Percentiles rank a stretch among this genome's conserved stretches.
phyloP scores from a whole-genome alignment of 2,888 invertebrate genomes.

The Caenorhabditis virilis region DNA sequence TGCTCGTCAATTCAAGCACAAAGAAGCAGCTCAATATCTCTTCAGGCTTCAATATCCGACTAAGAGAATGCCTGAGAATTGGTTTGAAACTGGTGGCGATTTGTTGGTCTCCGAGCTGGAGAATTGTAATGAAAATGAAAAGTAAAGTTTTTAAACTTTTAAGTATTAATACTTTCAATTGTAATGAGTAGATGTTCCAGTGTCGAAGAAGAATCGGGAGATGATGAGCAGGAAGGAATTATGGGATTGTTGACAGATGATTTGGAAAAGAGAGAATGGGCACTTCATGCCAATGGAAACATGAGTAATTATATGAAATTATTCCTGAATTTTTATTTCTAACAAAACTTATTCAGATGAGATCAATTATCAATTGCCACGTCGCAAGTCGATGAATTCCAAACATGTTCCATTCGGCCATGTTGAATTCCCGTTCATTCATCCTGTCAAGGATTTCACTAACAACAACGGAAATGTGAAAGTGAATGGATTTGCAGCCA shows the following conservation, averaged over 20 bases:
- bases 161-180: no score
- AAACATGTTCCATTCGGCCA: no score
- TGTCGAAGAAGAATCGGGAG: constrained; percentile 17
- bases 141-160: no score
- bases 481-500: constrained; percentile 1
- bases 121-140: constrained; percentile 19
- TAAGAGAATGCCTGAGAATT: constrained; percentile 30
- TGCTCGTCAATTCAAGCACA: constrained; percentile 51
- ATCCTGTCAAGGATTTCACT: background rate
- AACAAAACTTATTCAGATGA: constrained; percentile 22
- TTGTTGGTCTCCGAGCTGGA: constrained; percentile 29
- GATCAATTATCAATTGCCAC: constrained; percentile 22
- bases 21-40: constrained; percentile 28
- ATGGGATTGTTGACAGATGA: constrained; percentile 35
- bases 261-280: constrained; percentile 35
- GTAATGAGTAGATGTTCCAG: no score
- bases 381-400: constrained; percentile 22
- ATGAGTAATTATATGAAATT: constrained; percentile 14
- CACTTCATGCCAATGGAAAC: constrained; percentile 39
- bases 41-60: constrained; percentile 31
- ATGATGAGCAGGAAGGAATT: constrained; percentile 23
- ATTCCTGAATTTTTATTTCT: no score
- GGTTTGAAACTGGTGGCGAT: constrained; percentile 31
- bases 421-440: no score
- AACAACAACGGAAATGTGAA: background rate